Base-by-base conservation (phyloP, 2,888 invertebrate genomes). In the Amiota mariae region DNA sequence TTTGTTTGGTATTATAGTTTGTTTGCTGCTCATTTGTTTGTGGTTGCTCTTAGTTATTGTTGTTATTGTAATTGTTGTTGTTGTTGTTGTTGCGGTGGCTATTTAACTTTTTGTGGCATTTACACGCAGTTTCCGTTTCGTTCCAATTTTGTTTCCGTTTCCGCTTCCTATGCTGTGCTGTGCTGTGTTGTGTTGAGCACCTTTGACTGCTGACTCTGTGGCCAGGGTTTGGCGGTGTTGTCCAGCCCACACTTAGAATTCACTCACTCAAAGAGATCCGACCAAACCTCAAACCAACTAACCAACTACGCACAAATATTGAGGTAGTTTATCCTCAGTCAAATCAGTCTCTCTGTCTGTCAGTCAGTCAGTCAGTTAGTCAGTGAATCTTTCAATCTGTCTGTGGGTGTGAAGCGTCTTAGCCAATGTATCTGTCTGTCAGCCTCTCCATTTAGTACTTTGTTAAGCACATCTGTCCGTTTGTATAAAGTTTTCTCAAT, bases 101-200 rank as follows among this genome's bases (percentile, higher is more conserved):
- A 20, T 64, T 68, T 49, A 12, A 20, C 15, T 20, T 46, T 57
- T 51, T 70, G 56, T 54, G 56, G 70, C 46, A 70, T 70, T 70
- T 59, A 18, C 15, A 47, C 70, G 51, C n/a, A 56, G 70, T 57
- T 46, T 70, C 56, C 67, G 67, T 6, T 48, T 63, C 61, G 36
- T 63, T 57, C 57, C 18, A 63, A n/a, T 63, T 63, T 24, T 63
- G 61, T n/a, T 24, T 24, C 61, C 51, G 20, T 6, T 67, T 49
- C 67, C 67, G 49, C 13, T 67, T 51, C 51, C 24, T 49, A 24
- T 67, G 36, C 4, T 36, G 36, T 36, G 2, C 36, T 36, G n/a
- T n/a, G n/a, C 24, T 49, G n/a, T 67, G 36, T 0, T 36, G 36
- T 36, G 2, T 6, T 36, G 36, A 6, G 20, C 51, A 24, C 24